A percentile compares a stretch with the other conserved stretches of the same genome.
Conservation (phyloP, 2,888 invertebrate species). For the Sepiola atlantica region DNA sequence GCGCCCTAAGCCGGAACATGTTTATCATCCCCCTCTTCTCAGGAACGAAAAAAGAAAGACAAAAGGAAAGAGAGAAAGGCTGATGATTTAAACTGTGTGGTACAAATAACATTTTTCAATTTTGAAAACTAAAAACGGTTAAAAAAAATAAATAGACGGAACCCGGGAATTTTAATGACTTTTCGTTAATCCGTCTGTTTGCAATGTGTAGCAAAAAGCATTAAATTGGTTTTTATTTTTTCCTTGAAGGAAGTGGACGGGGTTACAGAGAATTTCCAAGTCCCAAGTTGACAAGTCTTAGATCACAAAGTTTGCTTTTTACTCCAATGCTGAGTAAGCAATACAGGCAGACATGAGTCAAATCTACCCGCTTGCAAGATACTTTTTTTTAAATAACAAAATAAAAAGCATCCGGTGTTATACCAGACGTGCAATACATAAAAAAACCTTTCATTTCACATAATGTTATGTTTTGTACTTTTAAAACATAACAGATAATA, state of each 20-base stretch:
- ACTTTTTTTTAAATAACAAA: neutral
- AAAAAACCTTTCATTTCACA: neutral
- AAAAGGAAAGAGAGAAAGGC: neutral
- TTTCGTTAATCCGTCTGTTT: neutral
- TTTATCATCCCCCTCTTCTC: neutral
- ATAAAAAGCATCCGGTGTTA: neutral
- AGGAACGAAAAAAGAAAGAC: no score
- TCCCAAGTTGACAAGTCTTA: neutral
- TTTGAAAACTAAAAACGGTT: neutral
- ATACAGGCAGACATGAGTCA: neutral
- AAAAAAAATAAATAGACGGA: neutral
- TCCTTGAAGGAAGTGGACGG: neutral
- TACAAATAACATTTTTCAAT: neutral
- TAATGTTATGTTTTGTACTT: neutral
- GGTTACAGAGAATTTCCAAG: neutral
- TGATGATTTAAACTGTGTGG: neutral
- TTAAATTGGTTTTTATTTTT: neutral
- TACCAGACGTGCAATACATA: neutral
- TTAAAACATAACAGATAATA: neutral
- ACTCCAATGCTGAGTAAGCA: neutral
- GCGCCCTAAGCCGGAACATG: neutral
- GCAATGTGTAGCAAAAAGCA: neutral
- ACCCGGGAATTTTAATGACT: neutral
- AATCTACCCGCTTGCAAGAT: no score
- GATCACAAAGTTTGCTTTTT: neutral